Evolutionary conservation across 2,888 invertebrate genomes (phyloP).

Genomic region (Cheilosia impressa): DNA sequence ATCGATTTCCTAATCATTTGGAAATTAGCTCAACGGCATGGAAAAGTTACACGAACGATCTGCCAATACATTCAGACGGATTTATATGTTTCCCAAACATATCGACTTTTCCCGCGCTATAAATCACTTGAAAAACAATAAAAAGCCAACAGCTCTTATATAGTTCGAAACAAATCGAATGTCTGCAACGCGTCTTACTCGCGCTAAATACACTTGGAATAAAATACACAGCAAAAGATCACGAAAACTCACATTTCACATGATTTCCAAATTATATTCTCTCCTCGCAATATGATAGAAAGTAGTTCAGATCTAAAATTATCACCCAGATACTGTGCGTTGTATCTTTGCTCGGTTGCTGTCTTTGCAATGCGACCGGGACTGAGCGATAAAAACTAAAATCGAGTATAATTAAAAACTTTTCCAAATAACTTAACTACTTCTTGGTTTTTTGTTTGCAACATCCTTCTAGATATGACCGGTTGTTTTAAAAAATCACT

Average conservation of each 20-base stretch:
- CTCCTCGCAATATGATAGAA: neutral
- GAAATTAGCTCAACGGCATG: no score
- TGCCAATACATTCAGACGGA: no score
- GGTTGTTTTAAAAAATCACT: constrained; percentile 5
- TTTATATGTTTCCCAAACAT: no score
- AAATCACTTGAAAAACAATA: no score
- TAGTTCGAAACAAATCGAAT: neutral
- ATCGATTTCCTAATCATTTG: no score
- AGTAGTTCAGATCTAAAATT: constrained; percentile 18
- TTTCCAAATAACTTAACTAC: neutral
- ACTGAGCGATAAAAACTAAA: constrained; percentile 1
- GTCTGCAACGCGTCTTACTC: neutral
- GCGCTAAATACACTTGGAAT: constrained; percentile 2
- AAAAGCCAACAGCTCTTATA: no score
- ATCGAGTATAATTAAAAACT: neutral
- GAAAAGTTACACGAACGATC: no score
- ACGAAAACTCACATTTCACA: neutral
- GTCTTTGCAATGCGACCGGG: neutral
- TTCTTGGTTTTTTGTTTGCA: neutral
- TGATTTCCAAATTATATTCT: constrained; percentile 5
- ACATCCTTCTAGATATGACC: neutral
- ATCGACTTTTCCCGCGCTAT: no score
- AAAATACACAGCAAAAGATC: neutral
- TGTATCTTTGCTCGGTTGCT: neutral
- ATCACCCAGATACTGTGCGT: constrained; percentile 1